Evolutionary conservation across 2,113 vertebrate genomes (phyloP), one percentile per base, ranked within the genome.

Genomic region (Dromas ardeola): DNA sequence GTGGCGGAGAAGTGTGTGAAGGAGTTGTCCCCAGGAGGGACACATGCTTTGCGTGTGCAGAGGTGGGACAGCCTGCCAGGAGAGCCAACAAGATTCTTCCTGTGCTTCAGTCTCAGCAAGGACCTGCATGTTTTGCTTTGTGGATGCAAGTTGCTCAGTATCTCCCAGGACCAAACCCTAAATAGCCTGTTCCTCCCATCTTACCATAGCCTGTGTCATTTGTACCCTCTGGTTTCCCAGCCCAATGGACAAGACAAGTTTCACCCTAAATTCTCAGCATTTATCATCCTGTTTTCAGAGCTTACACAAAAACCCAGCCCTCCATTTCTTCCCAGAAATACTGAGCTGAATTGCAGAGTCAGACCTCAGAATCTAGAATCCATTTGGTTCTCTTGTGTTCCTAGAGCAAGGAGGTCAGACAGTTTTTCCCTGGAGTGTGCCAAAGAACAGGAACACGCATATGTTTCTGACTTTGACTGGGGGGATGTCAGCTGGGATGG

Each of bases 21-120:
- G 66, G 45, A 49, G 81, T 50, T 5, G 4, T 5, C 26, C 49
- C 74, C 6, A 1, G 1, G 9, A 9, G 8, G 42, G 56, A 32
- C 7, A 13, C 40, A 0, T 0, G 25, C 50, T 26, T 8, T 15
- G 30, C 4, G 2, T 5, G 2, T 2, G 29, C 10, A 3, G 25
- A 2, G 85, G 29, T 2, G 30, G 66, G 29, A 27, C 21, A 12
- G 20, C 7, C 26, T 5, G 15, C 45, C 9, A 1, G 58, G 36
- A 49, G 22, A 82, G 70, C 45, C 55, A 9, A 16, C 0, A 4
- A 30, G 42, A 3, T 16, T n/a, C 69, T 15, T 27, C 50, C 40
- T 2, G 15, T 6, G 32, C 70, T 58, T 42, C 76, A 4, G 4
- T 1, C 10, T 1, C 16, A 62, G 72, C 69, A 9, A 11, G 25